Percentiles rank a stretch among this genome's conserved stretches.
Conservation (phyloP, 1,140 invertebrate genomes). For the Habropoda laboriosa region DNA sequence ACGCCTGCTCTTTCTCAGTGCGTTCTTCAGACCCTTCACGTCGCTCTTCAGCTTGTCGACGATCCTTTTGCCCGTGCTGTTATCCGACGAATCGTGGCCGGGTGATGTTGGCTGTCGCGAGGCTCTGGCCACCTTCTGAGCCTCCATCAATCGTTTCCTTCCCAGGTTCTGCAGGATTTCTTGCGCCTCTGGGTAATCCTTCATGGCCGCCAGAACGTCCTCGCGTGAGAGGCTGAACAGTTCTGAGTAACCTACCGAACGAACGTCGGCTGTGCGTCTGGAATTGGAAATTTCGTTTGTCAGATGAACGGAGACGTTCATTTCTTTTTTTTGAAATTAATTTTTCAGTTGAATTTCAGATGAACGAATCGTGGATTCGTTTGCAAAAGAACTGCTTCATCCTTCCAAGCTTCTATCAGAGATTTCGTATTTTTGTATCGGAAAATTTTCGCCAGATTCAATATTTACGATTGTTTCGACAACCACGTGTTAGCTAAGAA, state of each 20-base stretch:
- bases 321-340: background rate
- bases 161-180: constrained; percentile 94
- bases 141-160: constrained; percentile 93
- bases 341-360: background rate
- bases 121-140: constrained; percentile 74
- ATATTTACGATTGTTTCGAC: background rate
- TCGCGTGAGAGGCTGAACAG: constrained; percentile 97
- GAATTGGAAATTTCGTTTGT: constrained; percentile 6
- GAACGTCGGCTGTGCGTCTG: constrained; percentile 96
- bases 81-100: constrained; percentile 84
- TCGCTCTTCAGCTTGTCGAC: constrained; percentile 91
- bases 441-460: no score
- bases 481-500: no score
- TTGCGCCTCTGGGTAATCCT: constrained; percentile 98
- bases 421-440: no score
- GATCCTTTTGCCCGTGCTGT: constrained; percentile 87
- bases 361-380: background rate
- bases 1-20: constrained; percentile 84
- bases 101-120: constrained; percentile 70
- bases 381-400: no score
- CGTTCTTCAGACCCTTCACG: constrained; percentile 89
- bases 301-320: no score
- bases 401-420: no score
- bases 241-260: constrained; percentile 97
- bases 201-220: constrained; percentile 96